Base-by-base conservation (phyloP, 2,797 vertebrate genomes). In the Nyctalus aviator region DNA sequence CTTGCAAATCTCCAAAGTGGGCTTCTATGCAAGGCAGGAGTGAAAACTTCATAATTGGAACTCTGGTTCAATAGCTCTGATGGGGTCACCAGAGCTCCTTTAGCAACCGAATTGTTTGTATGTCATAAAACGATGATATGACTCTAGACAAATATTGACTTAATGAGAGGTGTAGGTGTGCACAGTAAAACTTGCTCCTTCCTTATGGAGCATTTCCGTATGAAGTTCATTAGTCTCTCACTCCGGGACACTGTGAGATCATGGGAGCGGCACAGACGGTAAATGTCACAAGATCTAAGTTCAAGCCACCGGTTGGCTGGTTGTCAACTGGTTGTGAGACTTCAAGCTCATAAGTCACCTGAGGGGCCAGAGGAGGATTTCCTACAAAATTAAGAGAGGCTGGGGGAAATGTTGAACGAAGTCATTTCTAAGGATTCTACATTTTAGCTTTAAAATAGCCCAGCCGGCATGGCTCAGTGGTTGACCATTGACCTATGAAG, bases 81-180 rank as follows among this genome's bases (percentile, higher is more conserved):
- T 85, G 93, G 96, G 55, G 85, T 96, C 91, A 91, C 37, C n/a
- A 20, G 25, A 27, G 27, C 66, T 91, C 37, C 55, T 95, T 64
- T 90, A 94, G 88, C 93, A 78, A 77, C n/a, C 0, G 5, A 59
- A 8, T 73, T 95, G 82, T 96, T 95, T 94, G 62, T 71, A 8
- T 90, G 68, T 84, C 90, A 71, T 96, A 95, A 95, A 96, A 81
- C 89, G 90, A 57, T 84, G 93, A 85, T 90, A 90, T 77, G 84
- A 86, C 50, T 76, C 7, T 17, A 14, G 94, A 88, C 91, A 97
- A 94, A 96, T 96, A 96, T 97, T 97, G 95, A 81, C 32, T 83
- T 75, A 95, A 79, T 75, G 59, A 85, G 88, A 91, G 82, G 77
- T 48, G 9, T 87, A 93, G 92, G 85, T 94, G 89, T 90, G 46